Base-by-base conservation (phyloP, 1,140 invertebrate species). In the Berghia stephanieae region DNA sequence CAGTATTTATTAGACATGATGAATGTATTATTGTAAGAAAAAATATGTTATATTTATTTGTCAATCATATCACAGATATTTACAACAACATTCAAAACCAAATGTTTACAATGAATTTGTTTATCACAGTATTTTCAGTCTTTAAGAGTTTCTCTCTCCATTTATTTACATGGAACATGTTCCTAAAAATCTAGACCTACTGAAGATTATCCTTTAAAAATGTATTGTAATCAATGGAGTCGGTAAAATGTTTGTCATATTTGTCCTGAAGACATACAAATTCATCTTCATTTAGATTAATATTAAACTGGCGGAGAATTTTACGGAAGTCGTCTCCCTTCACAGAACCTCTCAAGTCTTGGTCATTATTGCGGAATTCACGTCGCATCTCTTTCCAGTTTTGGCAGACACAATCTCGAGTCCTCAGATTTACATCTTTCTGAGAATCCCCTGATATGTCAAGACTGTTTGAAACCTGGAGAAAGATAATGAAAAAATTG, bases 301-400 rank as follows among this genome's bases (percentile, higher is more conserved):
- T 81, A 69, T 83, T 87, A 71, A 83, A 87, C 66, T 84, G 79
- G 31, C 83, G 78, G 42, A 89, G 75, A 43, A 89, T 80, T 70
- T 81, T 34, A 36, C 87, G 79, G 77, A 89, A 89, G 10, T 87
- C 83, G 18, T 81, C 34, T 27, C 83, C 78, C 36, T 77, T 74
- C 3, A 88, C 80, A 34, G 72, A 31, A 8, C 87, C 88, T 24
- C 43, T 72, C 3, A 75, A 79, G 1, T 66, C 57, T 27, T 34
- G 66, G 78, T 89, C 88, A 4, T 82, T 27, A 2, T 63, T 70
- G 24, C 83, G 73, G 80, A 88, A 88, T 42, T 77, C 69, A 49
- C 85, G 46, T 69, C 87, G 76, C 87, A 89, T 88, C 55, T 87
- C 84, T 67, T 88, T 89, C 88, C 88, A 89, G 79, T 85, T 81